These are phyloP conservation scores for Felis chaus DNA, from an alignment of 2,113 vertebrate genomes.

Conservation along the genomic window DNA sequence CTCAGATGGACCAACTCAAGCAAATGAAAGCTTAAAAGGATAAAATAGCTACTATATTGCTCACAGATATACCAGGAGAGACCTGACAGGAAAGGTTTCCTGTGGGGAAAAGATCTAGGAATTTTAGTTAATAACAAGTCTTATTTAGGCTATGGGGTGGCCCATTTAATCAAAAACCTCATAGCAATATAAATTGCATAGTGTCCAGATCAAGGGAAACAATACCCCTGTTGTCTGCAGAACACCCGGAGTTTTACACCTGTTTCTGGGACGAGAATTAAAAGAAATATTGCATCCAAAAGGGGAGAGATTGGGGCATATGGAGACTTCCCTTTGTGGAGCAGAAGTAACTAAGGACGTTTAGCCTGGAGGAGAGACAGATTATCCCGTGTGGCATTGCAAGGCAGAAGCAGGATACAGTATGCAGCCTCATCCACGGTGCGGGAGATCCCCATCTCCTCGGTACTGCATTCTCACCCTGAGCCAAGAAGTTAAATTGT, in stretches of 20 bases:
- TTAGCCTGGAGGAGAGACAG: background rate
- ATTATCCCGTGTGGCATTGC: background rate
- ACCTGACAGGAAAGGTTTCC: background rate
- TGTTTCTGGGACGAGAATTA: background rate
- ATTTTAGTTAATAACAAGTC: background rate
- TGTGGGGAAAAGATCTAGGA: background rate
- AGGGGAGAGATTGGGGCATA: background rate
- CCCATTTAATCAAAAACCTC: background rate
- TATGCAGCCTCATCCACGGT: background rate
- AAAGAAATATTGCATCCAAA: constrained; percentile 13
- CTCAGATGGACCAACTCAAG: background rate
- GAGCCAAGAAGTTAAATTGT: background rate
- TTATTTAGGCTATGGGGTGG: background rate
- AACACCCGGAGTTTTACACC: constrained; percentile 8
- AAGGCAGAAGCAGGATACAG: background rate
- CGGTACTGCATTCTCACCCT: background rate
- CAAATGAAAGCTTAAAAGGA: background rate
- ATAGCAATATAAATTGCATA: background rate
- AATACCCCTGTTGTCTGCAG: background rate
- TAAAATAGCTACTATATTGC: background rate
- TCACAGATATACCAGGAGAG: background rate
- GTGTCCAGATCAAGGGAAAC: background rate
- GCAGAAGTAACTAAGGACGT: background rate
- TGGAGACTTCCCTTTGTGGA: background rate
- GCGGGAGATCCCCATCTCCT: background rate